Evolutionary conservation across 1,140 invertebrate species (phyloP), one percentile per base, ranked within the genome.

Genomic region (Cydia strobilella): DNA sequence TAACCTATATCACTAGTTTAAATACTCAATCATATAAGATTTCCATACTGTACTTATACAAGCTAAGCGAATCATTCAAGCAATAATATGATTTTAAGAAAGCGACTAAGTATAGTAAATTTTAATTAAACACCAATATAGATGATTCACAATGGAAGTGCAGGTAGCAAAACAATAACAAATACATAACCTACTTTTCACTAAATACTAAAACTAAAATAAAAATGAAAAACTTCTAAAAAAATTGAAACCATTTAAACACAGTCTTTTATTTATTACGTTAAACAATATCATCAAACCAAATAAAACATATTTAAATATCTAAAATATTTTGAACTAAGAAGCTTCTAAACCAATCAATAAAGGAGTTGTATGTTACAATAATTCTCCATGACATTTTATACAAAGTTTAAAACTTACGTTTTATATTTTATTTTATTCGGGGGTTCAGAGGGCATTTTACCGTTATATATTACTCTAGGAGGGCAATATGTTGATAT

Each of bases 11-110:
- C 2, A 1, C 27, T 27, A 27, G 27, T 27, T 27, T 27, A 27
- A 27, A 27, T 27, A 27, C 27, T 4, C 7, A 7, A 39, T 39
- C 35, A 39, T 39, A 39, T 42, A 10, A 12, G 1, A 13, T 42
- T 42, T 42, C 35, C 35, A 42, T 13, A 42, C 12, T 12, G 39
- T 42, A 42, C 39, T 42, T 42, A 42, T 42, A 42, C 12, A 45
- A 45, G 13, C 10, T 45, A 45, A 45, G 42, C 42, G 35, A 79
- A 72, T 74, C 74, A 74, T 59, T 54, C 69, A 45, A 20, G 51
- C 51, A 18, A 59, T 4, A 9, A 20, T 20, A 20, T 59, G 23
- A 54, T 20, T 12, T 59, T 59, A 45, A 13, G 12, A 2, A 59
- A 71, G 25, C 25, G 35, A 25, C 15, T 48, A 39, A 45, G 20